Evolutionary conservation across 2,113 vertebrate species (phyloP), one percentile per base, ranked within the genome.

Genomic region (Speoplatyrhinus poulsoni): DNA sequence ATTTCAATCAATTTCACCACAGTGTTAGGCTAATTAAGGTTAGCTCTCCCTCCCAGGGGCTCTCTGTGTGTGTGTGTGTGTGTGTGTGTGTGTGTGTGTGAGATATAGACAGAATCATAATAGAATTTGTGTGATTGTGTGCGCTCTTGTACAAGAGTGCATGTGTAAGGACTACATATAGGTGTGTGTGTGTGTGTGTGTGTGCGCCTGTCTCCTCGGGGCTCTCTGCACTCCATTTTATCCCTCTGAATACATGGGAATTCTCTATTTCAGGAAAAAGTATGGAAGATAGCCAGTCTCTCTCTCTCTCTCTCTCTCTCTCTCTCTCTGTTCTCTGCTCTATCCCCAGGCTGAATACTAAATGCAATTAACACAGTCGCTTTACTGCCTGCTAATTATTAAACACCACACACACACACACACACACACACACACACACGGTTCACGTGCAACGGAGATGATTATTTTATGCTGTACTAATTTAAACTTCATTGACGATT

Each of bases 341-440:
- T 91, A 95, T 96, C 95, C 93, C 87, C 94, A 94, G 95, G 93
- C 88, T 91, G 94, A 93, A 94, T 93, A 95, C 95, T 91, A 96
- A 96, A 96, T 95, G 95, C 96, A 97, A 98, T 99, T 98, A 98
- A 97, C 96, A 96, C 94, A 95, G 92, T 92, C 90, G 95, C 91
- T 84, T 95, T 95, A 94, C 80, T 95, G 96, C 94, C 95, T 96
- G 95, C 96, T 98, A 98, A 99, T 98, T 98, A 96, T 98, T 97
- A 96, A 96, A 73, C 71, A 26, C 17, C 49, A 32, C 54, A 0
- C 74, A 58, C 50, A 70, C 65, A 26, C 46, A 73, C 48, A 32
- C 62, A 66, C 48, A 73, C 41, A 70, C 66, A 54, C 15, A 56
- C 57, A 67, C 63, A 60, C 55, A 13, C 50, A 50, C 0, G 16